Evolutionary conservation across 30 jellyfish, hydroid and myxozoan genomes (phyloP), one percentile per base, ranked within the genome.

Genomic region (Sanderia malayensis): DNA sequence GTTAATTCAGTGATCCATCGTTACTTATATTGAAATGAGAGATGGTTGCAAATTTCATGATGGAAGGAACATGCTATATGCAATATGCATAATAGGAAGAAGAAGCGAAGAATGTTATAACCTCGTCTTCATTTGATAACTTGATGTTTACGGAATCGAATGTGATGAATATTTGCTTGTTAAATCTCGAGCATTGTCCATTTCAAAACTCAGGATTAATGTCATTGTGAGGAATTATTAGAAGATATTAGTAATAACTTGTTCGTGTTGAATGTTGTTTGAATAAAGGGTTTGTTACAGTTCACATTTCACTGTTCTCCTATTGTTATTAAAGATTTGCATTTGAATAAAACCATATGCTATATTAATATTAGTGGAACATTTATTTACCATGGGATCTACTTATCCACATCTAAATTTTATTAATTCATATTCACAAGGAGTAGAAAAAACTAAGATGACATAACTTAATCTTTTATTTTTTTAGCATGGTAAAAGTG

Each of bases 401-500:
- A 19, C 27, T 2, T 9, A 4, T 49, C 27, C 2, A 49, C 64
- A 49, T 49, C 64, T 49, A 49, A 49, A 9, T 49, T 49, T 49
- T 49, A 49, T 49, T 49, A 49, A 49, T 49, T 9, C 64, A 49
- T 49, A 37, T 8, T 49, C 64, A 49, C 11, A 49, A 9, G 64
- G 18, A 49, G 3, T 49, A 49, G 24, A 49, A 49, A 37, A 49
- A 49, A 6, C 15, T 41, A 15, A 6, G 8, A 41, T 41, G 55
- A 41, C 55, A 41, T 6, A 41, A 41, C 55, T 41, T 41, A 15
- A 41, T 41, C 55, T 41, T 6, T 8, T 41, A 41, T 41, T 41
- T 41, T 15, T 15, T 41, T n/a, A n/a, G 15, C 61, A 26, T 74
- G 60, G 60, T 74, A 76, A 30, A 9, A 64, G 79, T 62, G 46